Evolutionary conservation across 2,797 vertebrate genomes (phyloP), one percentile per base, ranked within the genome.

Genomic region (Luscinia megarhynchos): DNA sequence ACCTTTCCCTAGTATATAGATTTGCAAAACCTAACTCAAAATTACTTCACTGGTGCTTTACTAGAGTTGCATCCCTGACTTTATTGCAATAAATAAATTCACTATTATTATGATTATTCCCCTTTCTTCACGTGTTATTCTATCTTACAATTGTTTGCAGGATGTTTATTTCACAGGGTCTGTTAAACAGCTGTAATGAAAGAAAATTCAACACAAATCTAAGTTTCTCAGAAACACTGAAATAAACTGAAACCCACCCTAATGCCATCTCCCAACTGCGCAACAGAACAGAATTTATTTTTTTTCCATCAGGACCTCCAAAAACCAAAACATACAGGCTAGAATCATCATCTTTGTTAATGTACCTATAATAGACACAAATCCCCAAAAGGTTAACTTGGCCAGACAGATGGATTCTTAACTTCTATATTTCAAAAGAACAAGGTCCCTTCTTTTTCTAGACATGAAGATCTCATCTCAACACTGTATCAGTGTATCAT

Each of bases 1-100:
- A 81, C 10, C 23, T 20, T 41, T 50, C 17, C 8, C 20, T 45
- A 2, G 11, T 9, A 62, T 2, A 62, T 0, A 26, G 11, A 43
- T n/a, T 40, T 55, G 26, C 53, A 86, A 77, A 69, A 69, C 3
- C 14, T 3, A 19, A 6, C 10, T 73, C 45, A 70, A 55, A 50
- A 51, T 26, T 34, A 53, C 68, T 93, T 73, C 30, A 46, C 29
- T 68, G 3, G 12, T 61, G 20, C 57, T 75, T 75, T 24, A 36
- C 41, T 50, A 70, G 24, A 50, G 27, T 26, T 30, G 51, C 51
- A 53, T 53, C 11, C 50, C 17, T 53, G 24, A 45, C 4, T 50
- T 8, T 26, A 70, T 17, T 68, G 68, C 7, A 64, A n/a, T 9
- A 77, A 74, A 38, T 53, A 38, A 58, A 54, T 90, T 46, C 40